A percentile compares a stretch with the other conserved stretches of the same genome.
Evolutionary conservation across 2,797 vertebrate species (phyloP).

Genomic region (Fringilla coelebs): DNA sequence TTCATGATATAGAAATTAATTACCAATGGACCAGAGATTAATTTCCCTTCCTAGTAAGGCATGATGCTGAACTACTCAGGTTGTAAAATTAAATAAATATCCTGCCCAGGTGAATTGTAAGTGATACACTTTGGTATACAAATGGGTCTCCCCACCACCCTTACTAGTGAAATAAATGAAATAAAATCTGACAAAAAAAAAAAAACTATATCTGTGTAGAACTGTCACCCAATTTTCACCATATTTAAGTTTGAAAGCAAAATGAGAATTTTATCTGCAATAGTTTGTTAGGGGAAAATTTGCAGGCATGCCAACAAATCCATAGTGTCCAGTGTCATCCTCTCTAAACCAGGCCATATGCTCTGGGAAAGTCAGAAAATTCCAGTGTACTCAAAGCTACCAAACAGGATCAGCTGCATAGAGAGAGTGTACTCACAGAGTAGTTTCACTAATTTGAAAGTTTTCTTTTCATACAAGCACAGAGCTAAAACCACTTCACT

Average conservation of each 20-base stretch:
- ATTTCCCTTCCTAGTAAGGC: background rate
- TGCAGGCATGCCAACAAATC: background rate
- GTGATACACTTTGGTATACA: background rate
- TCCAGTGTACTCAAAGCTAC: background rate
- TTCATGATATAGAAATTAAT: background rate
- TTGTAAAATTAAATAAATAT: background rate
- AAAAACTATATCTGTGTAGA: background rate
- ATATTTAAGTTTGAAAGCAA: background rate
- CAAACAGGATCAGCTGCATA: background rate
- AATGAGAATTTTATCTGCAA: background rate
- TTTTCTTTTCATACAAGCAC: background rate
- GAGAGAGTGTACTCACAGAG: background rate
- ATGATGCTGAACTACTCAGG: background rate
- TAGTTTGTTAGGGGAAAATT: background rate
- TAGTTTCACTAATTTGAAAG: background rate
- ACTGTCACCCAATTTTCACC: background rate
- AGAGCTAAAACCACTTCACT: background rate
- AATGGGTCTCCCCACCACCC: background rate
- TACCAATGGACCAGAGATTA: background rate
- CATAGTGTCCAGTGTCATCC: background rate
- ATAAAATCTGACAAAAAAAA: background rate
- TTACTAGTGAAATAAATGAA: background rate
- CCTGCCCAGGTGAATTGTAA: background rate
- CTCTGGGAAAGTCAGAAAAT: background rate
- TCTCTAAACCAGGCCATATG: background rate